Evolutionary conservation across 2,113 vertebrate genomes (phyloP).

Genomic region (Epinephelus cyanopodus): DNA sequence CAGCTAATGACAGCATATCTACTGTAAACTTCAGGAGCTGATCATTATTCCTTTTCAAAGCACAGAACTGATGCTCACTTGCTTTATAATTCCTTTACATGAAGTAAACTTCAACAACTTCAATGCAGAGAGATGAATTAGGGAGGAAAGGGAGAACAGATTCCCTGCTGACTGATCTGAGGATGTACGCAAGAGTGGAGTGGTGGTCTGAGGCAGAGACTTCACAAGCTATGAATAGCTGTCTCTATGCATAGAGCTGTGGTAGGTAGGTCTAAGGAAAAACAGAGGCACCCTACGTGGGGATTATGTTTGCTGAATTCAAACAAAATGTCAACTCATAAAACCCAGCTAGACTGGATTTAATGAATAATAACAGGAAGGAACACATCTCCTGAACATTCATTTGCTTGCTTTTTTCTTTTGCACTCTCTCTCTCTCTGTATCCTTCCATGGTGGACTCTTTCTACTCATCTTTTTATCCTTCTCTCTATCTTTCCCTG

Average conservation of each 20-base stretch:
- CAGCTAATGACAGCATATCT: background rate
- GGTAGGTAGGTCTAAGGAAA: conserved; percentile 31
- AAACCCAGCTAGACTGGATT: conserved; percentile 34
- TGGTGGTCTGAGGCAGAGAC: conserved; percentile 42
- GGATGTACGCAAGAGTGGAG: background rate
- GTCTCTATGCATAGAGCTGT: conserved; percentile 33
- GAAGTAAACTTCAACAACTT: conserved; percentile 17
- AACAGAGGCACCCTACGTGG: conserved; percentile 6
- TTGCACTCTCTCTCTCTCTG: background rate
- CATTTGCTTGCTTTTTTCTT: background rate
- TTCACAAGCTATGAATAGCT: conserved; percentile 42
- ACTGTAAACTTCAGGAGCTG: background rate
- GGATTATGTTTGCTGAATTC: conserved; percentile 59
- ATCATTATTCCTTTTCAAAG: conserved; percentile 3
- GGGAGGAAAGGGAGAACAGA: conserved; percentile 10
- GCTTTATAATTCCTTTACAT: conserved; percentile 28
- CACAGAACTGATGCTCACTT: conserved; percentile 1
- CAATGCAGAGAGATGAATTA: conserved; percentile 9
- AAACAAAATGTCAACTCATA: conserved; percentile 52
- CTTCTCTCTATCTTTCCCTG: conserved; percentile 19
- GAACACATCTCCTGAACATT: conserved; percentile 5
- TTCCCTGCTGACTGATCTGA: conserved; percentile 40
- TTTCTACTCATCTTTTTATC: conserved; percentile 29
- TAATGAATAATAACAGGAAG: conserved; percentile 48
- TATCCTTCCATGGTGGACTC: background rate